Base-by-base conservation (phyloP, 2,113 vertebrate genomes). In the Perccottus glenii region DNA sequence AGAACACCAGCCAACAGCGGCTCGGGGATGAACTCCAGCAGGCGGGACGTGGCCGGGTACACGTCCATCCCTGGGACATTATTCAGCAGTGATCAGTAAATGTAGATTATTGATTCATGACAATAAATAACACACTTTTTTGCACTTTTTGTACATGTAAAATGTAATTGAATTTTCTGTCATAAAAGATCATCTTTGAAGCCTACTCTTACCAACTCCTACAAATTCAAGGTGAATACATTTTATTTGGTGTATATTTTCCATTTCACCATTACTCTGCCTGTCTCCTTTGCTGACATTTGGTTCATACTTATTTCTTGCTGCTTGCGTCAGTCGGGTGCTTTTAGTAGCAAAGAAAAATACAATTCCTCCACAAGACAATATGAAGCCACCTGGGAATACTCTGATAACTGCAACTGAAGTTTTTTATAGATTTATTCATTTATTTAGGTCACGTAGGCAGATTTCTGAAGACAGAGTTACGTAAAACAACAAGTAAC, bases 1-100 rank as follows among this genome's bases (percentile, higher is more conserved):
- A 98, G 88, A 47, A 97, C 85, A 0, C 94, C 95, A 0, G 94
- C 94, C 84, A 97, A 83, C 55, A 98, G 89, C 0, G 95, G 93
- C 84, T 94, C 92, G 0, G 95, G 94, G 60, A 94, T 90, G 0
- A 93, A 87, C 73, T 95, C 95, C 0, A 93, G 91, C 38, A 94
- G 92, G 57, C 90, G 94, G 1, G 94, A 95, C 40, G 93, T 93
- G 1, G 93, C 91, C 0, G 93, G 93, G 60, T 94, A 93, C 48
- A 92, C 90, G 64, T 94, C 93, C 90, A 94, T 93, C 14, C 93
- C 96, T 98, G 93, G 7, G 33, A 83, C 1, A 27, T 40, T 9
- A 69, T 60, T 60, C 19, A 27, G 19, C 19, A 27, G 19, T 1
- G 19, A 27, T 27, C 19, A 27, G 19, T 1, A 27, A 27, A 27